phyloP scores from a whole-genome alignment of 2,888 invertebrate species.

The Diaprepes abbreviatus region DNA sequence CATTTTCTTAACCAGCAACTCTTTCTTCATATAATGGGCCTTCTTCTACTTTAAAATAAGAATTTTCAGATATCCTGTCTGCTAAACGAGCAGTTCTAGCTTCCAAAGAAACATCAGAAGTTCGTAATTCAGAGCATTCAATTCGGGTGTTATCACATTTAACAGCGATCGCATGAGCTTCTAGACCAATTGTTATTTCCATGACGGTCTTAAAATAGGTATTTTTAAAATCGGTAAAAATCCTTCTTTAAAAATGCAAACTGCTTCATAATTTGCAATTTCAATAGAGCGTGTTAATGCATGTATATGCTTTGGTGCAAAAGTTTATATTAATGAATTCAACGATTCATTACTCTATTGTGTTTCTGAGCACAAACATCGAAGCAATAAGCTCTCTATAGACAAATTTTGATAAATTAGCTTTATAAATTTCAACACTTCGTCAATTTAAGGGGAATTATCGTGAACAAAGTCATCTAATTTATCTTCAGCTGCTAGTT shows the following conservation, averaged over 20 bases:
- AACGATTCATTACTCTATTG: not conserved
- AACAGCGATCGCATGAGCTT: not conserved
- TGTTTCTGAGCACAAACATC: not conserved
- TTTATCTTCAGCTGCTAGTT: not conserved
- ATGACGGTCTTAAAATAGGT: no score
- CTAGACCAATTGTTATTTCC: no score
- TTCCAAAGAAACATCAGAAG: not conserved
- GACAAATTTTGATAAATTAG: no score
- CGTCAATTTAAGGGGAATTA: no score
- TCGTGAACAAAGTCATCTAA: no score
- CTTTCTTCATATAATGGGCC: no score
- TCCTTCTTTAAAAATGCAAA: not conserved
- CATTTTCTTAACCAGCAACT: no score
- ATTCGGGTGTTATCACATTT: not conserved
- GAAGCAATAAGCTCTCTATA: no score
- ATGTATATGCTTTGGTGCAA: not conserved
- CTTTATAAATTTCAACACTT: no score
- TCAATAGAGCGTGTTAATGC: not conserved
- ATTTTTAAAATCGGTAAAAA: not conserved
- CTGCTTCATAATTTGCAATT: conserved; percentile 1
- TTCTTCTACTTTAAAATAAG: not conserved
- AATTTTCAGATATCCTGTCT: not conserved
- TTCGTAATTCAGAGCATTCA: not conserved
- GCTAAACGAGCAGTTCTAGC: conserved; percentile 1
- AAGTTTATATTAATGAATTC: conserved; percentile 9